phyloP scores from a whole-genome alignment of 2,113 vertebrate species.

The Acanthisitta chloris region DNA sequence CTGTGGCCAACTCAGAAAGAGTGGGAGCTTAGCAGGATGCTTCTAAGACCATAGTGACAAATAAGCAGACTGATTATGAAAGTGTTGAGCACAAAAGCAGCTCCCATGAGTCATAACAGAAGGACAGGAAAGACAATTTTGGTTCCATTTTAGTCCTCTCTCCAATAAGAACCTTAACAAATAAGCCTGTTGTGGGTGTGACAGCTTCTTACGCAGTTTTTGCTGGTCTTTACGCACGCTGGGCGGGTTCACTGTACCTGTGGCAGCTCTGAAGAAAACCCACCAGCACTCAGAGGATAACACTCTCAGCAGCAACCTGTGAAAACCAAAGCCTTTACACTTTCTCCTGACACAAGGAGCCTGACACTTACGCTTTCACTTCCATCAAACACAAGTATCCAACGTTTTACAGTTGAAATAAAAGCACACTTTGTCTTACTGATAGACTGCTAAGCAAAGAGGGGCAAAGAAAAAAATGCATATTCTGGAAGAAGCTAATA shows the following conservation, averaged over 20 bases:
- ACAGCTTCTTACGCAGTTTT: neutral
- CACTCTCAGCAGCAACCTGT: neutral
- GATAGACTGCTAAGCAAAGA: neutral
- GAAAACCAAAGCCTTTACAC: neutral
- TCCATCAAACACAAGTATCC: neutral
- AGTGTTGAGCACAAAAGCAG: slow-evolving; percentile 18
- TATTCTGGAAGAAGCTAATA: neutral
- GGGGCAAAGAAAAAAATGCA: neutral
- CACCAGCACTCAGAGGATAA: neutral
- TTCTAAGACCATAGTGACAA: slow-evolving; percentile 16
- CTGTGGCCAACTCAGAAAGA: slow-evolving; percentile 25
- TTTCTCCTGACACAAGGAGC: neutral
- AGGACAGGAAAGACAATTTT: slow-evolving; percentile 49
- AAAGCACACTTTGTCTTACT: neutral
- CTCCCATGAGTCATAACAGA: slow-evolving; percentile 34
- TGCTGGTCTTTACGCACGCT: neutral
- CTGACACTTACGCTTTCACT: neutral
- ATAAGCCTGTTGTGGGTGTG: neutral
- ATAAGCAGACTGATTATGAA: slow-evolving; percentile 31
- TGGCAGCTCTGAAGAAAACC: neutral
- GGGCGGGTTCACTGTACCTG: neutral
- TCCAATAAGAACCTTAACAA: neutral
- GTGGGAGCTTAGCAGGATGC: slow-evolving; percentile 22
- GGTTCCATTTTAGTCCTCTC: slow-evolving; percentile 37
- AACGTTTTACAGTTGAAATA: neutral